Evolutionary conservation across 2,797 vertebrate species (phyloP), one percentile per base, ranked within the genome.

Genomic region (Mormyrops attenuatus): DNA sequence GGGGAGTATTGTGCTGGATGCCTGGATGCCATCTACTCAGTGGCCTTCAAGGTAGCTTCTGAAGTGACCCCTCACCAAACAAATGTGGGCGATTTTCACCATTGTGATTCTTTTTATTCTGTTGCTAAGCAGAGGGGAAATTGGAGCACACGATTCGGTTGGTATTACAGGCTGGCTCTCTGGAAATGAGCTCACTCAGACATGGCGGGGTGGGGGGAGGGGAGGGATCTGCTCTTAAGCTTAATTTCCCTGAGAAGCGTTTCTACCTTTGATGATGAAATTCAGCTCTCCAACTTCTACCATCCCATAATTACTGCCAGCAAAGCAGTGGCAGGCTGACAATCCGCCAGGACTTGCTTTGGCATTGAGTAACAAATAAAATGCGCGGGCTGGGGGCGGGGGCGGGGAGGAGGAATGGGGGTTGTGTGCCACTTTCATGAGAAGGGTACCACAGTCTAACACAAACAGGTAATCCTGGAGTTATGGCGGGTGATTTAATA

Each of bases 231-330:
- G 84, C 20, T 15, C 17, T 77, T 47, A n/a, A 60, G 89, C 66
- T 57, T 55, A n/a, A 88, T 88, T 90, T 77, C 69, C 52, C 34
- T 17, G 69, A 88, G 85, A 90, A 85, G 69, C 66, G 87, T 90
- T 82, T 77, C 87, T 13, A 38, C 34, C n/a, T 57, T 63, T 69
- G 63, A 80, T 49, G 49, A 63, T 55, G 66, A 90, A 82, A 80
- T 55, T 22, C 85, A 80, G 41, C 86, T 47, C 89, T 26, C 89
- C 26, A 17, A 30, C 82, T 89, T 52, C 47, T 55, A 50, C 80
- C 38, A 30, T 69, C 47, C 26, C 80, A 30, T 60, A 66, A 85
- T 85, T 34, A 66, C 89, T 17, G 20, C 34, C 89, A 52, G 77
- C 84, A 26, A 20, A 89, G 50, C 89, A 34, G 60, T 1, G 50